These are phyloP conservation scores for Opisthograptis luteolata DNA, from an alignment of 2,888 invertebrate genomes.

Conservation along the genomic window DNA sequence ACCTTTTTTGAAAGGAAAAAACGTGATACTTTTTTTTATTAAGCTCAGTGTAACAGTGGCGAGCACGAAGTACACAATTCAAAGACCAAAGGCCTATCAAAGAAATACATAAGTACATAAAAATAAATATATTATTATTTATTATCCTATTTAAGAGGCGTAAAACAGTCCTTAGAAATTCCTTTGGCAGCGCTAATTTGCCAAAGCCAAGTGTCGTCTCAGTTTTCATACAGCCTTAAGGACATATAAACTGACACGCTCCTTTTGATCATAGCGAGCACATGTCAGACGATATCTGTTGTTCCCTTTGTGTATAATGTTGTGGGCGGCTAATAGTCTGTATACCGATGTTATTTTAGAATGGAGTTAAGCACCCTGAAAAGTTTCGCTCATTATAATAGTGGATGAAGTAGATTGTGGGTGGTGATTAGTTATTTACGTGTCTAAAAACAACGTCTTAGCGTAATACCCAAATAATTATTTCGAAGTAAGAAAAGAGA, in stretches of 20 bases:
- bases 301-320: slow-evolving; percentile 25
- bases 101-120: not conserved
- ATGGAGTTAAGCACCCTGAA: not conserved
- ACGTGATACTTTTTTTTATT: no score
- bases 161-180: slow-evolving; percentile 7
- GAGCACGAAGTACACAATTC: no score
- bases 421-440: no score
- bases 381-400: not conserved
- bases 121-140: slow-evolving; percentile 2
- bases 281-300: slow-evolving; percentile 27
- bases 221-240: slow-evolving; percentile 20
- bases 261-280: slow-evolving; percentile 21
- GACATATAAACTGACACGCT: slow-evolving; percentile 14
- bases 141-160: slow-evolving; percentile 1
- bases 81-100: not conserved
- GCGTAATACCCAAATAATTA: no score
- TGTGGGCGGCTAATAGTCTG: slow-evolving; percentile 14
- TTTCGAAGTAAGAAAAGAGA: no score
- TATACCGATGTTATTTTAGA: slow-evolving; percentile 16
- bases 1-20: no score
- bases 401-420: no score
- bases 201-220: slow-evolving; percentile 21
- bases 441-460: no score
- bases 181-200: slow-evolving; percentile 28
- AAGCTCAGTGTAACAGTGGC: no score